Evolutionary conservation across 2,888 invertebrate species (phyloP).

Genomic region (Machimus rusticus): DNA sequence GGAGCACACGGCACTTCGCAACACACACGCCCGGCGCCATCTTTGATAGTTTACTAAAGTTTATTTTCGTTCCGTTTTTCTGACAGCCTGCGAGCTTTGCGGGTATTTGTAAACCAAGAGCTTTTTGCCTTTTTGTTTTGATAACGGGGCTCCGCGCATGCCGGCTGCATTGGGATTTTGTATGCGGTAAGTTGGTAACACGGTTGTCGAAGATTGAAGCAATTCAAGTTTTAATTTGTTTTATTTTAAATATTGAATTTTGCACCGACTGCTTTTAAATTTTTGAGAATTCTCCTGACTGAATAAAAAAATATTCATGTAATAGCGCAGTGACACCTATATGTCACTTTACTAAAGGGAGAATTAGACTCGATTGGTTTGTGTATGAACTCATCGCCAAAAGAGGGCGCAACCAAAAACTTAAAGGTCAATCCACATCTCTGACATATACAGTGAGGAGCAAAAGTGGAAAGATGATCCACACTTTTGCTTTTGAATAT

Average conservation of each 20-base stretch:
- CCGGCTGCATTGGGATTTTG: not conserved
- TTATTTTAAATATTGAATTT: not conserved
- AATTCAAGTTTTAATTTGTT: not conserved
- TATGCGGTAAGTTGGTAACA: not conserved
- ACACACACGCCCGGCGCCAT: conserved; percentile 71
- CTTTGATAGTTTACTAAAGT: conserved; percentile 56
- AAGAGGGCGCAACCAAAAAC: too few relatives aligned
- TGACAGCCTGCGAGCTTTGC: conserved; percentile 27
- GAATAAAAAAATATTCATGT: too few relatives aligned
- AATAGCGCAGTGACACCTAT: too few relatives aligned
- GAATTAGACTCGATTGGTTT: too few relatives aligned
- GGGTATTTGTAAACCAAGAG: conserved; percentile 26
- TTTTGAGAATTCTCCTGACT: too few relatives aligned
- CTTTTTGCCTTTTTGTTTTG: not conserved
- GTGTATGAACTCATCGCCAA: too few relatives aligned
- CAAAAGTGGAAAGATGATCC: too few relatives aligned
- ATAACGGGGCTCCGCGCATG: not conserved
- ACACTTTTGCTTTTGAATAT: too few relatives aligned
- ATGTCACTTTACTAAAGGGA: too few relatives aligned
- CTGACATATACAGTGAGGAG: too few relatives aligned
- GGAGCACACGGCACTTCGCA: conserved; percentile 69
- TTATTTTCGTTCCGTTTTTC: conserved; percentile 18
- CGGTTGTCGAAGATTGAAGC: not conserved
- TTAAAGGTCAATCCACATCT: too few relatives aligned
- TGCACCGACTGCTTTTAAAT: too few relatives aligned